A percentile compares a stretch with the other conserved stretches of the same genome.
These are phyloP conservation scores for Ptilodon capucinus DNA, from an alignment of 2,888 invertebrate species.

Conservation along the genomic window DNA sequence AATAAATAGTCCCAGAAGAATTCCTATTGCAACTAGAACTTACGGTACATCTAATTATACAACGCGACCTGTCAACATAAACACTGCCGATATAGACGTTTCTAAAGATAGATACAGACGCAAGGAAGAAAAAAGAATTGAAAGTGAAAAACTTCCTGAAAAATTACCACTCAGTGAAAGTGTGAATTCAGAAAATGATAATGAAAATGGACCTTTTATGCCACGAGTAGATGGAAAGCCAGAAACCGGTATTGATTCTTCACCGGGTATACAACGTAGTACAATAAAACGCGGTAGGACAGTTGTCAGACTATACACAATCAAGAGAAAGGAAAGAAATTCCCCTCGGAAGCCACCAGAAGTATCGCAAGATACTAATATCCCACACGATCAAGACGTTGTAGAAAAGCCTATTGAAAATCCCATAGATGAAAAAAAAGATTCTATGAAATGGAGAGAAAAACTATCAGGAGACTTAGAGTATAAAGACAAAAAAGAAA, in stretches of 20 bases:
- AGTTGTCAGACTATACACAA: slow-evolving; percentile 88
- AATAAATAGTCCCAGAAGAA: slow-evolving; percentile 69
- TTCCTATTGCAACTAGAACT: slow-evolving; percentile 77
- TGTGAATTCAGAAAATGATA: slow-evolving; percentile 43
- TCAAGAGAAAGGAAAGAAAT: slow-evolving; percentile 76
- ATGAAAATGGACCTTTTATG: slow-evolving; percentile 68
- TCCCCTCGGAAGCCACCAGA: slow-evolving; percentile 66
- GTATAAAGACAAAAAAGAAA: slow-evolving; percentile 77
- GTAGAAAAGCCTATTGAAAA: slow-evolving; percentile 12
- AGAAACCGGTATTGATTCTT: slow-evolving; percentile 68
- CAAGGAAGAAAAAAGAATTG: slow-evolving; percentile 30
- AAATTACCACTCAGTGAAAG: slow-evolving; percentile 41
- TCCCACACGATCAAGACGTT: slow-evolving; percentile 12
- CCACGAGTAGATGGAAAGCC: slow-evolving; percentile 74
- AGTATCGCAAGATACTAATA: slow-evolving; percentile 31
- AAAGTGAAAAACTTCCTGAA: slow-evolving; percentile 31
- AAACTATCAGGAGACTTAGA: slow-evolving; percentile 83
- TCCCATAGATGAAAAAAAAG: slow-evolving; percentile 21
- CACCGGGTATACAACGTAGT: slow-evolving; percentile 68
- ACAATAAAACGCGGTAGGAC: slow-evolving; percentile 88
- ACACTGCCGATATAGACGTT: slow-evolving; percentile 94
- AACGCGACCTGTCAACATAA: slow-evolving; percentile 87
- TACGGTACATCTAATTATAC: slow-evolving; percentile 67
- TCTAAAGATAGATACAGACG: slow-evolving; percentile 85
- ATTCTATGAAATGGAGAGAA: slow-evolving; percentile 80